Evolutionary conservation across 1,140 invertebrate species (phyloP).

Genomic region (Hydropsyche tenuis): DNA sequence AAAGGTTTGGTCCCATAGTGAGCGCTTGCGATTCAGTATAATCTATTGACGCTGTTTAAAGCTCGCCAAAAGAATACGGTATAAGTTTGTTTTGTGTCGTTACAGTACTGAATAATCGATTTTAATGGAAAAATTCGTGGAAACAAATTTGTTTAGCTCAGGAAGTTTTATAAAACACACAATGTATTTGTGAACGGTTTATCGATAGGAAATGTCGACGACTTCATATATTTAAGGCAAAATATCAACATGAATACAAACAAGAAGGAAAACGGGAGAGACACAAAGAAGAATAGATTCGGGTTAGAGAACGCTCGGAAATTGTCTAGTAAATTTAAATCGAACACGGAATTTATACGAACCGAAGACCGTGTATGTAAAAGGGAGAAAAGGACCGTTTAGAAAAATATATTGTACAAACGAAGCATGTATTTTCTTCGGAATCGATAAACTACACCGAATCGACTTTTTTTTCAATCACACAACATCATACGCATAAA

Average conservation of each 20-base stretch:
- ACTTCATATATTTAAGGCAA: constrained; percentile 19
- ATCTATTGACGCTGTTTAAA: too few relatives aligned
- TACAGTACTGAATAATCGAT: too few relatives aligned
- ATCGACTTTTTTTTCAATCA: too few relatives aligned
- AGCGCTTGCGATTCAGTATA: too few relatives aligned
- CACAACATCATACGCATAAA: too few relatives aligned
- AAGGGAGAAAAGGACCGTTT: neutral
- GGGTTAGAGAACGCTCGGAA: neutral
- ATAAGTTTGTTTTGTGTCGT: too few relatives aligned
- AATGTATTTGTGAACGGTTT: constrained; percentile 4
- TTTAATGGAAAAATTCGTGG: too few relatives aligned
- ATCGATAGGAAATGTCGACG: constrained; percentile 2
- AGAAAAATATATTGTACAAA: neutral
- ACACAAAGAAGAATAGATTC: neutral
- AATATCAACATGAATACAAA: constrained; percentile 26
- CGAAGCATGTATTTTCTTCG: too few relatives aligned
- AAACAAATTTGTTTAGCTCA: too few relatives aligned
- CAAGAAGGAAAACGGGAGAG: constrained; percentile 2
- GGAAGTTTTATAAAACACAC: neutral
- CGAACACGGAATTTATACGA: constrained; percentile 17
- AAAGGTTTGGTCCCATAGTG: too few relatives aligned
- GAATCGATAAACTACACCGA: too few relatives aligned
- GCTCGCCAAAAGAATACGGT: too few relatives aligned
- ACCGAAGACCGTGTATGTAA: neutral
- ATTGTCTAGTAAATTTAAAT: constrained; percentile 29